Evolutionary conservation across 2,797 vertebrate genomes (phyloP).

Genomic region (Pterois miles): DNA sequence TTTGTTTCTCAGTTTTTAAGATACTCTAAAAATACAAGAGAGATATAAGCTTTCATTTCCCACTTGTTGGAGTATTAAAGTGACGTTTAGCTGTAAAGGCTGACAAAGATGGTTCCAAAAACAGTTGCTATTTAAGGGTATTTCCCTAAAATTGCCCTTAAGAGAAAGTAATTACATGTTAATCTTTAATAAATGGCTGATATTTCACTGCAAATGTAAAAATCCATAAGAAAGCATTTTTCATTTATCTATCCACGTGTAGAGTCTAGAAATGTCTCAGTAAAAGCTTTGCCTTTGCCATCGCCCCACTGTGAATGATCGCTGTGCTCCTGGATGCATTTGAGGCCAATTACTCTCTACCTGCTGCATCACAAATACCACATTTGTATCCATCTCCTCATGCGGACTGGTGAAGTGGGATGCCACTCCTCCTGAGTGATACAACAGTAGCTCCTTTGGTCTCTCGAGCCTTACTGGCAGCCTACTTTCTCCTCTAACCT

Average conservation of each 20-base stretch:
- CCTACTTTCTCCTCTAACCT: constrained; percentile 86
- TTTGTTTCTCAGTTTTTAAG: neutral
- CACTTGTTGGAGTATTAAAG: neutral
- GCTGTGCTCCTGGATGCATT: constrained; percentile 25
- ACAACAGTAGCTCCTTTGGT: constrained; percentile 74
- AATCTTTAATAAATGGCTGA: neutral
- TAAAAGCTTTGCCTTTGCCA: neutral
- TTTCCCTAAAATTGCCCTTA: neutral
- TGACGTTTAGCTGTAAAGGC: neutral
- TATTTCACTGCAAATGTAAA: neutral
- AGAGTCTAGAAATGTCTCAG: neutral
- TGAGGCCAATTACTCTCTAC: constrained; percentile 38
- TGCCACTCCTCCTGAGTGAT: constrained; percentile 76
- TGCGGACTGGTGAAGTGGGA: constrained; percentile 76
- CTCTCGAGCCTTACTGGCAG: constrained; percentile 79
- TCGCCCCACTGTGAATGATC: neutral
- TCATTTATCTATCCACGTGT: neutral
- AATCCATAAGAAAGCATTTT: neutral
- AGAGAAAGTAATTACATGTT: neutral
- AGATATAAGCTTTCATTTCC: neutral
- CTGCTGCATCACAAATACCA: constrained; percentile 61
- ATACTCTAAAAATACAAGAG: neutral
- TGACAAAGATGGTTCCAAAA: neutral
- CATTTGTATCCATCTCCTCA: constrained; percentile 49
- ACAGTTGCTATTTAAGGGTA: neutral